Evolutionary conservation across 30 jellyfish, hydroid and myxozoan genomes (phyloP), one percentile per base, ranked within the genome.

Genomic region (Aurelia sp.): DNA sequence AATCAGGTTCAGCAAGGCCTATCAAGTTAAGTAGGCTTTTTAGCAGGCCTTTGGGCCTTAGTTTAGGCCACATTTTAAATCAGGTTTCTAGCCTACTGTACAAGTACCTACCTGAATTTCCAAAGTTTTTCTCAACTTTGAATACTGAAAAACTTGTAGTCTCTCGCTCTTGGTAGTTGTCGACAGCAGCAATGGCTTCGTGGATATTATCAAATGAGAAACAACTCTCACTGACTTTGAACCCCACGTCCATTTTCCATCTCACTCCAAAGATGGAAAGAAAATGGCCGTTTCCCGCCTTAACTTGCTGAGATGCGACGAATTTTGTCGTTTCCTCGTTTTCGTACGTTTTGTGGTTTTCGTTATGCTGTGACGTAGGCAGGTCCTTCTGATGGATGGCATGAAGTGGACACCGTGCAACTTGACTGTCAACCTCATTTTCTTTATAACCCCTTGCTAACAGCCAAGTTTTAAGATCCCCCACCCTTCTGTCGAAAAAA

Each of bases 361-460:
- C 16, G 67, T 58, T 12, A 58, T 4, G 21, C 13, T 17, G 21
- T 17, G 27, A 17, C 27, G 21, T 16, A 16, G 67, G 27, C 21
- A 58, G 67, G 67, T 58, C 67, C 67, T 58, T 58, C 67, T 58
- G 67, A 20, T 20, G 67, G 67, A 58, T 58, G 67, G 67, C 10
- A 58, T 58, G 27, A 16, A 58, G 67, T 58, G 67, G 67, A 23
- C 67, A 58, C 67, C 67, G n/a, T n/a, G n/a, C n/a, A n/a, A n/a
- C n/a, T n/a, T n/a, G n/a, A n/a, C n/a, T n/a, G n/a, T n/a, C n/a
- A n/a, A n/a, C n/a, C n/a, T n/a, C n/a, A n/a, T n/a, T n/a, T n/a
- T n/a, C n/a, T n/a, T n/a, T n/a, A n/a, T n/a, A n/a, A n/a, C n/a
- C n/a, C n/a, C n/a, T n/a, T n/a, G n/a, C n/a, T n/a, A n/a, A n/a